These are phyloP conservation scores for Baccha elongata DNA, from an alignment of 2,888 invertebrate species.

Conservation along the genomic window DNA sequence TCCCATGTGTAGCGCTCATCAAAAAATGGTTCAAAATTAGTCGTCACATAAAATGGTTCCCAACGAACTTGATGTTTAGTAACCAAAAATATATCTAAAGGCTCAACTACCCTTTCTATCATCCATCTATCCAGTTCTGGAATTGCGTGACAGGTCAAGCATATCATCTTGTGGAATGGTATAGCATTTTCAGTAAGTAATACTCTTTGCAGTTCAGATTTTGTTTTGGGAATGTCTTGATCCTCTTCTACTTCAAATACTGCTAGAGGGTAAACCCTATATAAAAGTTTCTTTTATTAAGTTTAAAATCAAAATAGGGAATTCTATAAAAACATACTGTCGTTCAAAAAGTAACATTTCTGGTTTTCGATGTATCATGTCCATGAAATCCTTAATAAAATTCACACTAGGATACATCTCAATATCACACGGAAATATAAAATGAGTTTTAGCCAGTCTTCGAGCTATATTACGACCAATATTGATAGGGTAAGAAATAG, in stretches of 20 bases:
- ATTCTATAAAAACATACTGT: slow-evolving; percentile 20
- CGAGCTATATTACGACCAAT: slow-evolving; percentile 46
- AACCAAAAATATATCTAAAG: slow-evolving; percentile 21
- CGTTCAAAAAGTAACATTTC: slow-evolving; percentile 14
- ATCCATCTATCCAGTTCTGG: slow-evolving; percentile 34
- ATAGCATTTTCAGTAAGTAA: slow-evolving; percentile 12
- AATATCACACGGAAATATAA: slow-evolving; percentile 42
- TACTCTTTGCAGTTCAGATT: slow-evolving; percentile 42
- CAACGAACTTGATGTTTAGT: slow-evolving; percentile 20
- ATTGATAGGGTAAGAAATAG: slow-evolving; percentile 47
- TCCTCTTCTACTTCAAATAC: slow-evolving; percentile 34
- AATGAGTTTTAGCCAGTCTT: slow-evolving; percentile 28
- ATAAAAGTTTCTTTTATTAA: not conserved
- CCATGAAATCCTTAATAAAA: slow-evolving; percentile 23
- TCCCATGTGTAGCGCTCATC: slow-evolving; percentile 58
- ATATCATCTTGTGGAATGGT: slow-evolving; percentile 40
- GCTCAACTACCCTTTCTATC: not conserved
- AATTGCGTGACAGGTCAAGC: slow-evolving; percentile 42
- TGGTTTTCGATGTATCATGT: slow-evolving; percentile 19
- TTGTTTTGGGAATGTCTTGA: slow-evolving; percentile 37
- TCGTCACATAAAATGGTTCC: slow-evolving; percentile 55
- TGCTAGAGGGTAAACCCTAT: slow-evolving; percentile 48
- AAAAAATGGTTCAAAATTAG: slow-evolving; percentile 40
- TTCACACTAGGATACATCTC: slow-evolving; percentile 51
- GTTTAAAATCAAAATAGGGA: not conserved